Conservation (phyloP, 2,113 vertebrate species). For the Sinocyclocheilus grahami region DNA sequence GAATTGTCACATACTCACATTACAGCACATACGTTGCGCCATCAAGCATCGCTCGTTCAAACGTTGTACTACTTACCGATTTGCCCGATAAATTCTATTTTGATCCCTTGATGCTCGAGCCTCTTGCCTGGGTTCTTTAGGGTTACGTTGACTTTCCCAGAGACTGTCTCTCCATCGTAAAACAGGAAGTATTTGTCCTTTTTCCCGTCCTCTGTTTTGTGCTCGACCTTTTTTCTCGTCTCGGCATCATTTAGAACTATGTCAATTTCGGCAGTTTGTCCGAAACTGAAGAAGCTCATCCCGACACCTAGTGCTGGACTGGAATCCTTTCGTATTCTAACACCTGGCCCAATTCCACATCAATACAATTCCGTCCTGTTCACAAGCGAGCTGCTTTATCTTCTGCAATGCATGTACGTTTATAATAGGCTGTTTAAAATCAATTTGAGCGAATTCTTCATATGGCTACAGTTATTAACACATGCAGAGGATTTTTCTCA, state of each 20-base stretch:
- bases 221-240: conserved; percentile 87
- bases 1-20: background rate
- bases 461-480: conserved; percentile 1
- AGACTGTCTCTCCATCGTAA: conserved; percentile 95
- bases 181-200: conserved; percentile 98
- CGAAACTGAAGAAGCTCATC: conserved; percentile 98
- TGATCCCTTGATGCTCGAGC: conserved; percentile 96
- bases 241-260: conserved; percentile 92
- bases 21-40: background rate
- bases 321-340: conserved; percentile 9
- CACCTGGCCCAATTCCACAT: conserved; percentile 50
- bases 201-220: conserved; percentile 96
- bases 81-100: conserved; percentile 97
- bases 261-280: conserved; percentile 93
- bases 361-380: conserved; percentile 20
- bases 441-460: background rate
- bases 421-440: background rate
- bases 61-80: conserved; percentile 85
- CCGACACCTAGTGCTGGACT: conserved; percentile 39
- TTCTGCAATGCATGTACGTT: background rate
- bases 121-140: conserved; percentile 93
- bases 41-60: background rate
- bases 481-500: background rate
- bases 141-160: conserved; percentile 89
- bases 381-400: background rate